These are phyloP conservation scores for Syngnathus rostellatus DNA, from an alignment of 2,797 vertebrate species.

Conservation along the genomic window DNA sequence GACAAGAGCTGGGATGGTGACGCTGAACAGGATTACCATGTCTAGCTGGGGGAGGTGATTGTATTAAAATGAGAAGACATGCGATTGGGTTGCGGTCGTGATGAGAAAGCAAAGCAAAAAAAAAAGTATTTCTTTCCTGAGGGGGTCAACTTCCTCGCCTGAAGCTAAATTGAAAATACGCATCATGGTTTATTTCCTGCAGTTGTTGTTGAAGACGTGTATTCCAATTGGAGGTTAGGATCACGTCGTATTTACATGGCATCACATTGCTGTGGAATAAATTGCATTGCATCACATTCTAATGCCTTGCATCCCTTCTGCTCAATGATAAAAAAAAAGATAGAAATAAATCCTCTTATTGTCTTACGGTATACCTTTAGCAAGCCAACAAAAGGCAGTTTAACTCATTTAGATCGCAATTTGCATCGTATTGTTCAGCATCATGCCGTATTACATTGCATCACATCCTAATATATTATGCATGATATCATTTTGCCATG, in stretches of 20 bases:
- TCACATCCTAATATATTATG: no score
- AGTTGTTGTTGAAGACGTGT: background rate
- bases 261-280: background rate
- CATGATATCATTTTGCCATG: no score
- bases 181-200: background rate
- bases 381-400: no score
- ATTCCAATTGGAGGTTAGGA: background rate
- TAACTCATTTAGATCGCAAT: no score
- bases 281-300: background rate
- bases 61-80: constrained; percentile 47
- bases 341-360: background rate
- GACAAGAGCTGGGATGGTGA: constrained; percentile 42
- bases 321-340: background rate
- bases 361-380: background rate
- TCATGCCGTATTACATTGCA: no score
- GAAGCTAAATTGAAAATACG: background rate
- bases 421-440: no score
- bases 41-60: constrained; percentile 37
- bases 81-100: constrained; percentile 42
- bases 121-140: no score
- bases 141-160: background rate
- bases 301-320: background rate
- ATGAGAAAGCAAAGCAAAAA: constrained; percentile 21
- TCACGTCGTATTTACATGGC: background rate
- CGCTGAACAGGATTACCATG: constrained; percentile 46